Conservation (phyloP, 2,113 vertebrate genomes). For the Phoenicopterus ruber region DNA sequence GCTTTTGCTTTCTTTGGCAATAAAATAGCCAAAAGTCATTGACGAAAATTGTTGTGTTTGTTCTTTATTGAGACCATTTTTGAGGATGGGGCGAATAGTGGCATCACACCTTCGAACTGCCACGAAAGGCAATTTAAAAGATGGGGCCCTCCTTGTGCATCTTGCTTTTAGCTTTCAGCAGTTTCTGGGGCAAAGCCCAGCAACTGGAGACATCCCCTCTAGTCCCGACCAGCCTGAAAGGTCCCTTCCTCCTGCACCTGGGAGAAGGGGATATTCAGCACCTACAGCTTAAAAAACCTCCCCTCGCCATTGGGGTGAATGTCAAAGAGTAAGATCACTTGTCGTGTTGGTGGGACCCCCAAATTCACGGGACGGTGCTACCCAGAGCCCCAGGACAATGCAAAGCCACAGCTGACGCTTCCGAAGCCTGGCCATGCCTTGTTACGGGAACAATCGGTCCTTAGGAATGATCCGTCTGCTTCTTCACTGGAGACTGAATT, state of each 20-base stretch:
- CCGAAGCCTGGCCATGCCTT: neutral
- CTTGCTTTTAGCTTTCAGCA: neutral
- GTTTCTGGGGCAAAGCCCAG: neutral
- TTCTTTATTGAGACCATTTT: neutral
- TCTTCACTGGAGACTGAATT: neutral
- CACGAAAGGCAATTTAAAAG: neutral
- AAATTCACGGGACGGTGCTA: neutral
- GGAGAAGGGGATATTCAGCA: neutral
- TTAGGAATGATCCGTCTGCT: neutral
- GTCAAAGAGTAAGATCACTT: neutral
- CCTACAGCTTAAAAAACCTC: neutral
- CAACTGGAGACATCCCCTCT: neutral
- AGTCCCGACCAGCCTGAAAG: neutral
- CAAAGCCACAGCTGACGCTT: neutral
- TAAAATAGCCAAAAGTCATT: neutral
- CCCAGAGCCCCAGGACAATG: neutral
- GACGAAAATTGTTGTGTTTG: neutral
- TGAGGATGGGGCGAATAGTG: neutral
- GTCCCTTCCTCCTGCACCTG: neutral
- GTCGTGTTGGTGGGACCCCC: neutral
- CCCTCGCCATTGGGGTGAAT: accelerated
- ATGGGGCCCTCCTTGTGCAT: neutral
- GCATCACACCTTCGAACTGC: neutral
- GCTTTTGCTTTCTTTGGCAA: slow-evolving; percentile 11
- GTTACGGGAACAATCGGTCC: accelerated